Evolutionary conservation across 2,888 invertebrate species (phyloP).

Genomic region (Polydrusus cervinus): DNA sequence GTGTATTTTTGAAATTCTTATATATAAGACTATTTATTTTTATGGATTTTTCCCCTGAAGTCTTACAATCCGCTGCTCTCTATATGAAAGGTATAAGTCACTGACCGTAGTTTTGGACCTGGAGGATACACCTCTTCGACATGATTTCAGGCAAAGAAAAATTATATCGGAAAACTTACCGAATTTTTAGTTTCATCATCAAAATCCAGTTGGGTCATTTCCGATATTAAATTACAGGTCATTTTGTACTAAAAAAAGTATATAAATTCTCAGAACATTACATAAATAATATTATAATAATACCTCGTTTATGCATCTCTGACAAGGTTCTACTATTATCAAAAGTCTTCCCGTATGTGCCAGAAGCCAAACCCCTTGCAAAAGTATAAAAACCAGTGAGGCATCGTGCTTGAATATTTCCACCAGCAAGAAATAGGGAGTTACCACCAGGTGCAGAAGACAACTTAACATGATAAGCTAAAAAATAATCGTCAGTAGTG

Average conservation of each 20-base stretch:
- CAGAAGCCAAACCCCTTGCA: constrained; percentile 55
- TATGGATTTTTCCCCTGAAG: too few relatives aligned
- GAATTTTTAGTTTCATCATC: constrained; percentile 56
- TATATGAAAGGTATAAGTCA: too few relatives aligned
- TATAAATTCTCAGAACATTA: too few relatives aligned
- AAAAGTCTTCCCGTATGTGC: constrained; percentile 58
- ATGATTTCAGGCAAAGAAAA: too few relatives aligned
- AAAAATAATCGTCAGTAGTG: constrained; percentile 68
- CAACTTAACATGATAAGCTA: constrained; percentile 59
- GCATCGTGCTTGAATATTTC: constrained; percentile 56
- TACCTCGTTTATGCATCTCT: constrained; percentile 58
- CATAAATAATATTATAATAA: too few relatives aligned
- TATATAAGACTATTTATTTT: too few relatives aligned
- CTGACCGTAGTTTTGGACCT: too few relatives aligned
- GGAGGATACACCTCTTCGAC: too few relatives aligned
- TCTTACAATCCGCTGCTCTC: too few relatives aligned
- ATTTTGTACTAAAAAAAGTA: constrained; percentile 55
- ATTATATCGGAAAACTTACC: constrained; percentile 34
- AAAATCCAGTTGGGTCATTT: constrained; percentile 53
- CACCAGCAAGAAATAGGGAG: constrained; percentile 58
- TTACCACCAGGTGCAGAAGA: constrained; percentile 58
- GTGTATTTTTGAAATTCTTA: too few relatives aligned
- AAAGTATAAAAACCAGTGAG: constrained; percentile 64
- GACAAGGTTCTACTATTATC: constrained; percentile 60
- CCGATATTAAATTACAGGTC: constrained; percentile 54